Base-by-base conservation (phyloP, 2,113 vertebrate genomes). In the Leptocoma aspasia region DNA sequence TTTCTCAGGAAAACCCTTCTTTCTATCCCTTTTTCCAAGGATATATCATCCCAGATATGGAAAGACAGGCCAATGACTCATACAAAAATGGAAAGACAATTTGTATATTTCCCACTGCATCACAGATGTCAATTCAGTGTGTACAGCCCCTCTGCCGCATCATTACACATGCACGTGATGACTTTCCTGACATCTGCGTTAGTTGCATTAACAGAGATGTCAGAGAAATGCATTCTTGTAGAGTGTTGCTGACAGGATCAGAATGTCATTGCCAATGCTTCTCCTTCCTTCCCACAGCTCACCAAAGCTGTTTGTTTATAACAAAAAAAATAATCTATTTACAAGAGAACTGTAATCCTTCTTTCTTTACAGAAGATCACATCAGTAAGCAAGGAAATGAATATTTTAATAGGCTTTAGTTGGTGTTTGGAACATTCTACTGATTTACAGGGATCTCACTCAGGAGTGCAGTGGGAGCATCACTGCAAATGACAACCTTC, bases 121-220 rank as follows among this genome's bases (percentile, higher is more conserved):
- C 22, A 13, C 0, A 61, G 72, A 70, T 71, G 35, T 64, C 81
- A 75, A 54, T 37, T 83, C 44, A 31, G 27, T 41, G 42, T 60
- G 33, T 35, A 31, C 68, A 72, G 59, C 30, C 42, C 10, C 72
- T 77, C 72, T 86, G 64, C 72, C 0, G 0, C 60, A 45, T 63
- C 63, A 50, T 93, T 88, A 83, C 26, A 1, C 59, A 50, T 13
- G 66, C 66, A 89, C 3, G 0, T 21, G 72, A 61, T 56, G 50
- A 63, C 66, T 82, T 95, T n/a, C 75, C 54, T 90, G 86, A 92
- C 83, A 92, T 83, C 91, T 93, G 91, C 79, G 81, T 92, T 83
- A 92, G 69, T 11, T 70, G 60, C 0, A 0, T 84, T 94, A 93
- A 96, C 77, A 82, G 79, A 95, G 80, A 89, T 75, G 72, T 90